Evolutionary conservation across 1,140 invertebrate genomes (phyloP).

Genomic region (Drosophila simulans): DNA sequence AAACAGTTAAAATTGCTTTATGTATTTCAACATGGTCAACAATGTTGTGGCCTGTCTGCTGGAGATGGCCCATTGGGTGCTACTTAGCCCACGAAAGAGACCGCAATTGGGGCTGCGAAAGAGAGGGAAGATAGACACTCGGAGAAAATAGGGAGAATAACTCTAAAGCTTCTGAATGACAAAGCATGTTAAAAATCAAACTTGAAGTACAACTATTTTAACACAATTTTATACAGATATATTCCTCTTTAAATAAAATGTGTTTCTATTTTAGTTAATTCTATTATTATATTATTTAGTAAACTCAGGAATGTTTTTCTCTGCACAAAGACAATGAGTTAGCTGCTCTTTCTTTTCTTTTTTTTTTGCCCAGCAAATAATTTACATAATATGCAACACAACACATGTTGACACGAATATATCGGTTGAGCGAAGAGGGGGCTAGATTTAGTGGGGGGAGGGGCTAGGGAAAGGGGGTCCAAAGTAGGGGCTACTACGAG

Average conservation of each 20-base stretch:
- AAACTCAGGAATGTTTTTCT: neutral
- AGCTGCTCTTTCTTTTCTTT: slow-evolving; percentile 25
- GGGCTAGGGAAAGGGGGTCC: neutral
- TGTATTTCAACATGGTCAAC: slow-evolving; percentile 74
- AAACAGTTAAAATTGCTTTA: slow-evolving; percentile 82
- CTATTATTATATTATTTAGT: neutral
- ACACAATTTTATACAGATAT: too few species aligned
- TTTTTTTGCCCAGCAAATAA: slow-evolving; percentile 70
- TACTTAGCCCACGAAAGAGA: slow-evolving; percentile 41
- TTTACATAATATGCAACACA: slow-evolving; percentile 79
- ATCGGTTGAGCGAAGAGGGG: slow-evolving; percentile 20
- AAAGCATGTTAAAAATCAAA: too few species aligned
- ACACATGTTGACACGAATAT: slow-evolving; percentile 77
- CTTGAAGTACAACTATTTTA: too few species aligned
- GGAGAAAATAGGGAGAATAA: neutral
- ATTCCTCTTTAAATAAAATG: too few species aligned
- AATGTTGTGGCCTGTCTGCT: slow-evolving; percentile 32
- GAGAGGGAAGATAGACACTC: neutral
- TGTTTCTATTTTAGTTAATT: too few species aligned
- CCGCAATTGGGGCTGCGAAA: slow-evolving; percentile 2
- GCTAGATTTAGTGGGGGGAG: neutral
- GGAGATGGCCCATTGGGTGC: slow-evolving; percentile 63
- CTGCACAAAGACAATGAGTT: slow-evolving; percentile 34
- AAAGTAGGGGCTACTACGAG: slow-evolving; percentile 12
- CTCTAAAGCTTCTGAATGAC: neutral